Base-by-base conservation (phyloP, 1,140 invertebrate genomes). In the Pachyrhynchus sulphureomaculatus region DNA sequence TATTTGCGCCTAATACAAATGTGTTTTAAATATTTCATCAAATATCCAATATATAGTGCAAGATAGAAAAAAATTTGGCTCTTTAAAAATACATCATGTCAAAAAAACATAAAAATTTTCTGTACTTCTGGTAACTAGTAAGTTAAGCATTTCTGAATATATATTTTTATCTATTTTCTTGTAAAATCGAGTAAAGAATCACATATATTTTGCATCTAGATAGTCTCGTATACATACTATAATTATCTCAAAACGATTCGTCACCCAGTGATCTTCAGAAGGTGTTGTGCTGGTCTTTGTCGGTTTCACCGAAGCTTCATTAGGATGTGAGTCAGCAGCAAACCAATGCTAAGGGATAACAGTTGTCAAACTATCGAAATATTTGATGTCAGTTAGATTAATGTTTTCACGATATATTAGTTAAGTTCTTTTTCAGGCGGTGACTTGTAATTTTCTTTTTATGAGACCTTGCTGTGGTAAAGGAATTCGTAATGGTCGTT, bases 311-410 rank as follows among this genome's bases (percentile, higher is more conserved):
- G 26, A 56, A 10, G 61, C 68, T 66, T 72, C 70, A 72, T 72
- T 72, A 72, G 68, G 67, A 45, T 70, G 63, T 72, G 70, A 72
- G 58, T 72, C 70, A 72, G 70, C 70, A 70, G 49, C 55, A 41
- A 62, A 44, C 49, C 60, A 62, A 58, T 57, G 62, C 62, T 62
- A 51, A 48, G 63, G 62, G 58, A 65, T 69, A 65, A 61, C 51
- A 70, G 67, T 63, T 70, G 70, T 72, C 70, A 70, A 72, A 69
- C 68, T 64, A 65, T 72, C 70, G 68, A 70, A 70, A 72, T 70
- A 65, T 72, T 72, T 70, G 68, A 72, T 70, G 70, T 66, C 70
- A 72, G 68, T 64, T 72, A 72, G 68, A 72, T 72, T 72, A 72
- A 72, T 72, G 70, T 72, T 72, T 70, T 70, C 66, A 68, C 67